Percentiles rank a stretch among this genome's conserved stretches.
These are phyloP conservation scores for Holothuria scabra DNA, from an alignment of 53 echinoderm and acorn worm species.

Conservation along the genomic window DNA sequence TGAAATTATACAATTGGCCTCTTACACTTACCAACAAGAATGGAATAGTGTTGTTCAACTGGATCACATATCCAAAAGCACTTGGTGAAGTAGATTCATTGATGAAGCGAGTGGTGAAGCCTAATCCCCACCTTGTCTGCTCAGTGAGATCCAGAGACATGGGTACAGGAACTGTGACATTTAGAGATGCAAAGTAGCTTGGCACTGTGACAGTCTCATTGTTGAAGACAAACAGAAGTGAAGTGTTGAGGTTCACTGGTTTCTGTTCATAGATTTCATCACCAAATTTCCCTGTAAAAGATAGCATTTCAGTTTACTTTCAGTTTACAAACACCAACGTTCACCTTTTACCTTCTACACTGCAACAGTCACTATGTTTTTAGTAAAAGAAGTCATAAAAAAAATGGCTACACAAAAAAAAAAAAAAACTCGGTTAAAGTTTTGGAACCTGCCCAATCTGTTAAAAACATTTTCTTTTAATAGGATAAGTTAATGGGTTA, in stretches of 20 bases:
- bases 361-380: too few species aligned
- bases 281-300: neutral
- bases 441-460: too few species aligned
- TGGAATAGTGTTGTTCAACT: conserved; percentile 78
- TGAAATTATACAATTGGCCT: too few species aligned
- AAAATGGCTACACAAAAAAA: too few species aligned
- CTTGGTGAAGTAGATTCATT: conserved; percentile 55
- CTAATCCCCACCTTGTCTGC: conserved; percentile 28
- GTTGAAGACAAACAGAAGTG: conserved; percentile 20
- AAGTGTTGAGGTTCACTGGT: conserved; percentile 34
- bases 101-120: conserved; percentile 61
- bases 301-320: too few species aligned
- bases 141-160: conserved; percentile 3
- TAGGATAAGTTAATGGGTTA: too few species aligned
- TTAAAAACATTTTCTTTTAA: too few species aligned
- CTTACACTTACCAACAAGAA: conserved; percentile 61
- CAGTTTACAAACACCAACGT: too few species aligned
- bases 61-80: conserved; percentile 68
- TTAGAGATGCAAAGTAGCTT: conserved; percentile 18
- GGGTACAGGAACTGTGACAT: conserved; percentile 18
- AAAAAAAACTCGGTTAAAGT: too few species aligned
- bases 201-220: neutral
- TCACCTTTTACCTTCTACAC: too few species aligned
- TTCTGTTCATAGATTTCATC: neutral
- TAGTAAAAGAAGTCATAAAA: too few species aligned